Conservation (phyloP, 2,113 vertebrate species). For the Varanus komodoensis region DNA sequence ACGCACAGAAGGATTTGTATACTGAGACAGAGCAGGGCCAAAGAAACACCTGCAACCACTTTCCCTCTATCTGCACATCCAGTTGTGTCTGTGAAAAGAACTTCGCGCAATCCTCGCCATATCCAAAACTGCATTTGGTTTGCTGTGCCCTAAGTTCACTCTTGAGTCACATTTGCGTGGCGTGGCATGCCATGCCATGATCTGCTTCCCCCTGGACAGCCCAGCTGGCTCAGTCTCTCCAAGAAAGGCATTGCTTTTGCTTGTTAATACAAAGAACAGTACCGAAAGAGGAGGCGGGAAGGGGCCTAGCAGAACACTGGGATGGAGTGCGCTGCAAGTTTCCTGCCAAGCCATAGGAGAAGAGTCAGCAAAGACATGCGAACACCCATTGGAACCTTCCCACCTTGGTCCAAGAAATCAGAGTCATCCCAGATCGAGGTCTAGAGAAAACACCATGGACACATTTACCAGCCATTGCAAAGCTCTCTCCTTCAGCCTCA, state of each 20-base stretch:
- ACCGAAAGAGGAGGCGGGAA: too few species aligned
- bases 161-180: neutral
- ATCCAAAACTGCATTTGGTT: neutral
- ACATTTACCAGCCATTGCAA: neutral
- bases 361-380: neutral
- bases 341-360: neutral
- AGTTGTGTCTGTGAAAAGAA: neutral
- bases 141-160: neutral
- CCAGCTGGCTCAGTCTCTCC: neutral
- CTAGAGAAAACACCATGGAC: neutral
- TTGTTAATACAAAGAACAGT: neutral
- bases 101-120: neutral
- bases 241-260: neutral
- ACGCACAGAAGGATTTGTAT: too few species aligned
- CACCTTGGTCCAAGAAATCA: neutral
- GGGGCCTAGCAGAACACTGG: neutral
- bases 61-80: neutral
- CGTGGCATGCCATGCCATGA: neutral
- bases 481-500: neutral
- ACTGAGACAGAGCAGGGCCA: neutral
- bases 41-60: too few species aligned
- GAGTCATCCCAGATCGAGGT: neutral
- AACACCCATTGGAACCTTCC: neutral
- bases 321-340: neutral
- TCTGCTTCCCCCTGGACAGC: neutral